These are phyloP conservation scores for Drosophila prostipennis DNA, from an alignment of 2,888 invertebrate species.

Conservation along the genomic window DNA sequence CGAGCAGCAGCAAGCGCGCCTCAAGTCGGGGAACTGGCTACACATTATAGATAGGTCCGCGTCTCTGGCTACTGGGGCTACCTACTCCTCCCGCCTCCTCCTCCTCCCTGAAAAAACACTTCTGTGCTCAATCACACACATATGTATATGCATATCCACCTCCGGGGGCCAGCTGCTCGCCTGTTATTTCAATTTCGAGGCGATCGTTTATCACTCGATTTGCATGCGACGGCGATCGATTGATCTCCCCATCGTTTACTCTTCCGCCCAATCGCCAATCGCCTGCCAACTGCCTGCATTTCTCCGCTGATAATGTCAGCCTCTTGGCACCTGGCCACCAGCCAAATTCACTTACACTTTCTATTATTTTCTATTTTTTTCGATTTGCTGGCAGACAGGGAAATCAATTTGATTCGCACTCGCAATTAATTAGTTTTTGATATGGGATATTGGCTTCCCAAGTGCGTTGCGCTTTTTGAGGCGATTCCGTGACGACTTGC, in stretches of 20 bases:
- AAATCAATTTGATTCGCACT: constrained; percentile 28
- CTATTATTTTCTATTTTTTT: constrained; percentile 29
- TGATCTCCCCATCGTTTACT: constrained; percentile 34
- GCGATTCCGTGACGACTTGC: constrained; percentile 35
- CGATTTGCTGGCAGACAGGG: constrained; percentile 7
- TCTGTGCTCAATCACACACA: constrained; percentile 21
- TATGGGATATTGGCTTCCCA: constrained; percentile 11
- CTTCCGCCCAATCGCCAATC: constrained; percentile 21
- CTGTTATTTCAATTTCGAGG: constrained; percentile 78
- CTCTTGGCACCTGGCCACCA: constrained; percentile 51
- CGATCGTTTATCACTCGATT: constrained; percentile 82
- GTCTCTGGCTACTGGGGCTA: constrained; percentile 41
- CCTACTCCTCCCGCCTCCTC: constrained; percentile 6
- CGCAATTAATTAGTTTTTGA: constrained; percentile 26
- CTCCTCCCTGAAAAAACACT: constrained; percentile 13
- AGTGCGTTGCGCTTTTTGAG: constrained; percentile 18
- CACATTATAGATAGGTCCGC: constrained; percentile 46
- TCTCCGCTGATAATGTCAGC: constrained; percentile 68
- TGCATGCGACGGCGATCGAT: constrained; percentile 60
- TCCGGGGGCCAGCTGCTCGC: constrained; percentile 71
- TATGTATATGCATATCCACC: constrained; percentile 45
- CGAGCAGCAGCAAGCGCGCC: constrained; percentile 61
- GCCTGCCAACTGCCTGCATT: constrained; percentile 34
- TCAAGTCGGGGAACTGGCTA: constrained; percentile 41
- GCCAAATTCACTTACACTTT: constrained; percentile 74